A percentile compares a stretch with the other conserved stretches of the same genome.
Evolutionary conservation across 2,888 invertebrate genomes (phyloP).

Genomic region (Eurois occulta): DNA sequence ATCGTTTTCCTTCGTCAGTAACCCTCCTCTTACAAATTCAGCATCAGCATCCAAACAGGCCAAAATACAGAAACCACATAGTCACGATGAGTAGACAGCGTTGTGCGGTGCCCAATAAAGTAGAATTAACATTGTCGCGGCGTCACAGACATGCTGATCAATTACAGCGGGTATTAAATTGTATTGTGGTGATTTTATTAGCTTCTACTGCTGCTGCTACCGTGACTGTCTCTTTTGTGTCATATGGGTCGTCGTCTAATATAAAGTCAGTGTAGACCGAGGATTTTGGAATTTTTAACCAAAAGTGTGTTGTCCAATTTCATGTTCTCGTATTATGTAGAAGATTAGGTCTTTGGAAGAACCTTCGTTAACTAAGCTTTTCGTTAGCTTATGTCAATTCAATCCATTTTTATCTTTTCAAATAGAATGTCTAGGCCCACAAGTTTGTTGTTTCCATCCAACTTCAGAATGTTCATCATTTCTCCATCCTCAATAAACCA

Average conservation of each 20-base stretch:
- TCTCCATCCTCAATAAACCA: neutral
- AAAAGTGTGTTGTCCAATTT: neutral
- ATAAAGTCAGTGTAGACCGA: neutral
- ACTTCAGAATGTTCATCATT: neutral
- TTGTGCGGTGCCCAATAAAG: slow-evolving; percentile 60
- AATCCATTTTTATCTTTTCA: neutral
- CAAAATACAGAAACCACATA: slow-evolving; percentile 16
- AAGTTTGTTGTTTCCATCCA: neutral
- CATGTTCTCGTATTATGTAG: neutral
- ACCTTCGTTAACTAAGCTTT: neutral
- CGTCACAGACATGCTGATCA: slow-evolving; percentile 61
- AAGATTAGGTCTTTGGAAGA: neutral
- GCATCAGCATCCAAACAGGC: slow-evolving; percentile 1
- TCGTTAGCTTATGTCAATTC: neutral
- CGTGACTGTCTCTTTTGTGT: slow-evolving; percentile 47
- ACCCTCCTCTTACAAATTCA: slow-evolving; percentile 7
- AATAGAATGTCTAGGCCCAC: neutral
- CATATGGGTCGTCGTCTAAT: neutral
- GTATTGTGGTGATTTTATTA: slow-evolving; percentile 64
- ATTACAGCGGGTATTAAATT: slow-evolving; percentile 60
- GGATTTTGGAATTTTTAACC: neutral
- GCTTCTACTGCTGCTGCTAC: slow-evolving; percentile 27
- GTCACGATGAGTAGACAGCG: slow-evolving; percentile 64
- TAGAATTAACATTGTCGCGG: slow-evolving; percentile 68
- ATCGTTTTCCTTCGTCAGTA: neutral